Evolutionary conservation across 2,113 vertebrate species (phyloP).

Genomic region (Corvus cornix): DNA sequence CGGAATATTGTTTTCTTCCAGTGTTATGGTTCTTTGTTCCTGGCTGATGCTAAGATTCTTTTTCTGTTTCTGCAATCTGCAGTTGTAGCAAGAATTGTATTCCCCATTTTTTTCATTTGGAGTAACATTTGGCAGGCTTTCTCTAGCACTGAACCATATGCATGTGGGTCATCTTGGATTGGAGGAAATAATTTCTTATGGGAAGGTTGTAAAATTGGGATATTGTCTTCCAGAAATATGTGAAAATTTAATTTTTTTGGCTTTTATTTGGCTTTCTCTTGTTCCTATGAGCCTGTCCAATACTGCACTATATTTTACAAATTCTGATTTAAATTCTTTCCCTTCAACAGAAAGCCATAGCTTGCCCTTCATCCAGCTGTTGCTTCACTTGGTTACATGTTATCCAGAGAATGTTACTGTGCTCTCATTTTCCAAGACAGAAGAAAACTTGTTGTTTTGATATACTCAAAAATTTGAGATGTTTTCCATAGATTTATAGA

Average conservation of each 20-base stretch:
- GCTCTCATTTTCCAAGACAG: constrained; percentile 1
- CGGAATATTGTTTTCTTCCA: constrained; percentile 13
- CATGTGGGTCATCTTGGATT: neutral
- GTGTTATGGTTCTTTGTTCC: neutral
- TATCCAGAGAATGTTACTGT: neutral
- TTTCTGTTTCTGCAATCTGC: constrained; percentile 57
- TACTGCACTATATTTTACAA: neutral
- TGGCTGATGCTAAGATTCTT: neutral
- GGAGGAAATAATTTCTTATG: neutral
- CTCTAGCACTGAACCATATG: neutral
- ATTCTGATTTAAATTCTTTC: constrained; percentile 54
- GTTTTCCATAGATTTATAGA: neutral
- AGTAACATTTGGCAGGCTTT: constrained; percentile 41
- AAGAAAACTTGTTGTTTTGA: neutral
- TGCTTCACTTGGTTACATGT: neutral
- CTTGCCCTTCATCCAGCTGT: neutral
- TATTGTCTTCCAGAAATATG: neutral
- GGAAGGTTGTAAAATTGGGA: neutral
- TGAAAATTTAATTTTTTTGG: constrained; percentile 24
- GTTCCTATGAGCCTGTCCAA: neutral
- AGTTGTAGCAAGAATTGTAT: neutral
- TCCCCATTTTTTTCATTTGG: neutral
- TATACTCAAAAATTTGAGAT: neutral
- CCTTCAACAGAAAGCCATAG: constrained; percentile 7
- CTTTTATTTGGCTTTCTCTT: neutral